Evolutionary conservation across 2,888 invertebrate species (phyloP).

Genomic region (Agriopis leucophaearia): DNA sequence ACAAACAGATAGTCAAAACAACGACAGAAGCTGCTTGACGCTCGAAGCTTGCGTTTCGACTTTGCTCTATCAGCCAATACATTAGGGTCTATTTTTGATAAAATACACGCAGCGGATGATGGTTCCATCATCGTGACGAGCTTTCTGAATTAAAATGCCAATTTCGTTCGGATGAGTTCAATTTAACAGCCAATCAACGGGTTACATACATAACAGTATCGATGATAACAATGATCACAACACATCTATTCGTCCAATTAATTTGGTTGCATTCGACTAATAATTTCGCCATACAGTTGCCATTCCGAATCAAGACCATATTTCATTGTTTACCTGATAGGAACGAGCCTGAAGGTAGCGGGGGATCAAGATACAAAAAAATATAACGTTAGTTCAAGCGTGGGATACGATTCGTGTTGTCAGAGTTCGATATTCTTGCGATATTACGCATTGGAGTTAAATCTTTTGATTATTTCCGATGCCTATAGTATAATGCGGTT

Average conservation of each 20-base stretch:
- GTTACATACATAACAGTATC: constrained; percentile 63
- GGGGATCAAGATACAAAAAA: constrained; percentile 86
- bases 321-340: constrained; percentile 92
- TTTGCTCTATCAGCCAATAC: constrained; percentile 73
- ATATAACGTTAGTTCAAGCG: constrained; percentile 83
- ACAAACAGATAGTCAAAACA: constrained; percentile 80
- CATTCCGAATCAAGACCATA: constrained; percentile 82
- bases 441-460: constrained; percentile 45
- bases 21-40: constrained; percentile 80
- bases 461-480: constrained; percentile 31
- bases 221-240: constrained; percentile 73
- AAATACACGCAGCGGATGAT: constrained; percentile 52
- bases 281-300: constrained; percentile 82
- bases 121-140: constrained; percentile 46
- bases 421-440: constrained; percentile 45
- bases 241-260: constrained; percentile 73
- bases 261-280: constrained; percentile 79
- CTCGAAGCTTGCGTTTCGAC: constrained; percentile 71
- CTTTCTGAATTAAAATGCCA: constrained; percentile 56
- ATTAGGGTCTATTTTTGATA: constrained; percentile 69
- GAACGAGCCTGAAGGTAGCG: constrained; percentile 94
- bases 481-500: constrained; percentile 28
- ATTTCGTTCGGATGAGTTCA: constrained; percentile 47
- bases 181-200: constrained; percentile 77
- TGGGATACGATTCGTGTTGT: constrained; percentile 56